These are phyloP conservation scores for Dryococelus australis DNA, from an alignment of 2,888 invertebrate genomes.

Conservation along the genomic window DNA sequence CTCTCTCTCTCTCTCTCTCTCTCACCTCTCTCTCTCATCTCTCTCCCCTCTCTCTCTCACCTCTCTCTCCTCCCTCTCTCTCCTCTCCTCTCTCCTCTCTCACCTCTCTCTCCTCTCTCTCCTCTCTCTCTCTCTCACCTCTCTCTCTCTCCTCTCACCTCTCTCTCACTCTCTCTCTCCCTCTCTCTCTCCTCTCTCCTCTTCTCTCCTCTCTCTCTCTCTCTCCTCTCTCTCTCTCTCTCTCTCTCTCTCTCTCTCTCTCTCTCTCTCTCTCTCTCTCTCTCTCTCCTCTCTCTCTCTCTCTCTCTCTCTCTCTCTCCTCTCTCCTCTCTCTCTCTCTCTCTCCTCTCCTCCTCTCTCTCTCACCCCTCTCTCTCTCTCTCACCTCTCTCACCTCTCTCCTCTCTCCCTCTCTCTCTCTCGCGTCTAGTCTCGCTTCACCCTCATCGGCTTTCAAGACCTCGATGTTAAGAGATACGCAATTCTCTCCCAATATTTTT, in stretches of 20 bases:
- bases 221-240: background rate
- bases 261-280: background rate
- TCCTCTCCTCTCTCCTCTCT: background rate
- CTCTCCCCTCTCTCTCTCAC: too few relatives aligned
- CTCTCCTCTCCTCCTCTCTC: background rate
- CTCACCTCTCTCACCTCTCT: too few relatives aligned
- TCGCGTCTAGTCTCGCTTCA: too few relatives aligned
- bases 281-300: conserved; percentile 17
- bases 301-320: conserved; percentile 17
- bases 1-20: too few relatives aligned
- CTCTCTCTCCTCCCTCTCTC: background rate
- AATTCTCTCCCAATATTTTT: too few relatives aligned
- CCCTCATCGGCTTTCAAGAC: too few relatives aligned
- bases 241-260: background rate
- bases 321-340: background rate
- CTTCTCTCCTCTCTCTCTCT: background rate
- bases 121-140: too few relatives aligned
- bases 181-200: background rate
- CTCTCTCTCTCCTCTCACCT: too few relatives aligned
- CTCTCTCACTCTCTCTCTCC: background rate
- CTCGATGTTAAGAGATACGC: too few relatives aligned
- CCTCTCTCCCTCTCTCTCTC: background rate
- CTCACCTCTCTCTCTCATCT: too few relatives aligned
- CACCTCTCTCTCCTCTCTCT: too few relatives aligned
- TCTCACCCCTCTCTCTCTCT: background rate